A percentile compares a stretch with the other conserved stretches of the same genome.
Evolutionary conservation across 2,113 vertebrate species (phyloP).

Genomic region (Helogale parvula): DNA sequence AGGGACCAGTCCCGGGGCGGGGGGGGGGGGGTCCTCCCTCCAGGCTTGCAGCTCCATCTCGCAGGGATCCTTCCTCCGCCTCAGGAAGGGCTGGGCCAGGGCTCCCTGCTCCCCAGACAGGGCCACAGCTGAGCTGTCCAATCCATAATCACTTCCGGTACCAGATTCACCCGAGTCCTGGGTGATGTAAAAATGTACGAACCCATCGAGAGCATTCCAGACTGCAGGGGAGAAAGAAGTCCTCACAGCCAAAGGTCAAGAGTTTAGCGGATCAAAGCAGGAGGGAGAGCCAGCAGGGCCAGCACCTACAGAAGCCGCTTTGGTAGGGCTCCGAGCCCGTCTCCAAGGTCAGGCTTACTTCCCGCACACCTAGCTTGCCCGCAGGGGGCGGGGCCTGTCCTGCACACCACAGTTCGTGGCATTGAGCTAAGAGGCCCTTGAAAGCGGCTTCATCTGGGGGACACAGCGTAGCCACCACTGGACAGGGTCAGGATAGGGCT

Average conservation of each 20-base stretch:
- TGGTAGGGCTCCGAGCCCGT: too few species aligned
- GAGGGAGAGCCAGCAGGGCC: not conserved
- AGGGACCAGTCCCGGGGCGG: too few species aligned
- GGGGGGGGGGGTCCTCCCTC: not conserved
- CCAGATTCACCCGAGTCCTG: not conserved
- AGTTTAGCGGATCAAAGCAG: not conserved
- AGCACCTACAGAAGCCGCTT: not conserved
- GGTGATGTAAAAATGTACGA: not conserved
- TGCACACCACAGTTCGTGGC: not conserved
- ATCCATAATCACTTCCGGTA: too few species aligned
- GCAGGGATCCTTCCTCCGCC: not conserved
- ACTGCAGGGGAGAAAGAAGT: not conserved
- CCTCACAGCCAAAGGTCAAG: not conserved
- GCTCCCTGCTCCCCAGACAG: too few species aligned
- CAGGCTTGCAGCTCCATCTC: not conserved
- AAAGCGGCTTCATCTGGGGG: too few species aligned
- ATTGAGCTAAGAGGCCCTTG: not conserved
- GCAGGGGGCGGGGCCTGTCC: not conserved
- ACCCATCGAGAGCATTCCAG: not conserved
- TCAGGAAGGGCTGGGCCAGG: not conserved
- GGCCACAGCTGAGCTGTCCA: not conserved
- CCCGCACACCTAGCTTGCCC: not conserved
- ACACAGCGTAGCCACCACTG: too few species aligned
- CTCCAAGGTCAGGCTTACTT: rapidly evolving
- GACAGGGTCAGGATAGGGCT: too few species aligned